Conservation (phyloP, 2,113 vertebrate genomes). For the Podarcis muralis region DNA sequence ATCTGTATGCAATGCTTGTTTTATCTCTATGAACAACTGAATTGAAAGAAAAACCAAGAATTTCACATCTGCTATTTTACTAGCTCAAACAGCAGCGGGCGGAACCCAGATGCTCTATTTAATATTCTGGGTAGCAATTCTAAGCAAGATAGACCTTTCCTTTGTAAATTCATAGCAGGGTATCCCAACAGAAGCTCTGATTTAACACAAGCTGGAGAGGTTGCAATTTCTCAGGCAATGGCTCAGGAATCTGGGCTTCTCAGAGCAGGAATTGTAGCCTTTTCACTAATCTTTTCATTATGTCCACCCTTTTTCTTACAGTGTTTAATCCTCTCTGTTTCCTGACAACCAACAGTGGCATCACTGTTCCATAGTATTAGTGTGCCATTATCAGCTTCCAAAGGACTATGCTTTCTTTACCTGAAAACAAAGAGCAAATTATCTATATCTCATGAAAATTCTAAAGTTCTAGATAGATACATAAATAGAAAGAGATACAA, state of each 20-base stretch:
- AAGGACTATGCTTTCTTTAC: slow-evolving; percentile 39
- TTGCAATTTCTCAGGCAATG: slow-evolving; percentile 62
- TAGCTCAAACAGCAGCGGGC: slow-evolving; percentile 39
- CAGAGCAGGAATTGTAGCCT: slow-evolving; percentile 38
- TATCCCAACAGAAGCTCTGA: slow-evolving; percentile 61
- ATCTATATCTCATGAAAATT: slow-evolving; percentile 53
- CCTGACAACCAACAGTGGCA: slow-evolving; percentile 38
- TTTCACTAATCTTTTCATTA: slow-evolving; percentile 64
- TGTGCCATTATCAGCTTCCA: slow-evolving; percentile 56
- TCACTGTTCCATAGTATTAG: slow-evolving; percentile 11
- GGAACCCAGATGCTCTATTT: slow-evolving; percentile 49
- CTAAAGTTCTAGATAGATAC: background rate
- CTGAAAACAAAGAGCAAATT: slow-evolving; percentile 52
- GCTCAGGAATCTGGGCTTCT: slow-evolving; percentile 59
- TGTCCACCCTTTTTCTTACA: slow-evolving; percentile 37
- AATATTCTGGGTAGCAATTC: slow-evolving; percentile 42
- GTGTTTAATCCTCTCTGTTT: slow-evolving; percentile 60
- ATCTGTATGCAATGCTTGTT: slow-evolving; percentile 32
- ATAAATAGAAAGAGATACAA: background rate
- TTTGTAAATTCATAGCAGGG: slow-evolving; percentile 65
- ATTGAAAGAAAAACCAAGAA: slow-evolving; percentile 52
- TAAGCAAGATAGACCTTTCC: slow-evolving; percentile 54
- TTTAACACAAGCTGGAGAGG: slow-evolving; percentile 54
- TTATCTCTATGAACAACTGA: slow-evolving; percentile 61
- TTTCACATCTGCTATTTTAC: slow-evolving; percentile 40